Conservation (phyloP, 2,113 vertebrate species). For the Phycodurus eques region DNA sequence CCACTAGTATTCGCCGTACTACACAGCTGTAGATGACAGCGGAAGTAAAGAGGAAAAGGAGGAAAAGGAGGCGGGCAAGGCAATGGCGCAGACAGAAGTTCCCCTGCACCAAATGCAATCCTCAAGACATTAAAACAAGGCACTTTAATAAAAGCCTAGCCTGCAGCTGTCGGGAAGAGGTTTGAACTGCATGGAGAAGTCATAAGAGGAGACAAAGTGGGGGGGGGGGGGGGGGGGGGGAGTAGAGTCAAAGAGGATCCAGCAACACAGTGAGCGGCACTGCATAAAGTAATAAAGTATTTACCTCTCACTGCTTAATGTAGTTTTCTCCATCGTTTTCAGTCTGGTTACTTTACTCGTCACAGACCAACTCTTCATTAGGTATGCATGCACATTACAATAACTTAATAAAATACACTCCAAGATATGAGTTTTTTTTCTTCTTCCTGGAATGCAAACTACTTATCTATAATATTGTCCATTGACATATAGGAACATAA, state of each 20-base stretch:
- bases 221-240: neutral
- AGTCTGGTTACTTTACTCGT: slow-evolving; percentile 8
- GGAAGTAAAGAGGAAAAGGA: neutral
- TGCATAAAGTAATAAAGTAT: slow-evolving; percentile 11
- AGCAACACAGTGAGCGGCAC: slow-evolving; percentile 15
- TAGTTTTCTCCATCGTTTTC: slow-evolving; percentile 21
- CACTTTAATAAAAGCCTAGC: slow-evolving; percentile 13
- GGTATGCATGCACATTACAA: neutral
- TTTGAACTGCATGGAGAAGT: slow-evolving; percentile 12
- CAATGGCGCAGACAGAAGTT: slow-evolving; percentile 17
- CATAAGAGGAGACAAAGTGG: slow-evolving; percentile 6
- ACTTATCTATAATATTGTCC: too few relatives aligned
- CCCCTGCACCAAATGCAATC: slow-evolving; percentile 14
- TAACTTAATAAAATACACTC: neutral
- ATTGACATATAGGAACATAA: too few relatives aligned
- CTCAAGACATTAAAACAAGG: slow-evolving; percentile 5
- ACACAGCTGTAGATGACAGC: too few relatives aligned
- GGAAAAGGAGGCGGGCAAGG: neutral
- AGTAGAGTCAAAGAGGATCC: slow-evolving; percentile 2
- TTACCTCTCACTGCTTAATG: slow-evolving; percentile 23
- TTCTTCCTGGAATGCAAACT: too few relatives aligned
- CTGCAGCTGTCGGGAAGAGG: neutral
- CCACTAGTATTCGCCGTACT: too few relatives aligned
- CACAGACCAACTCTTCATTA: neutral
- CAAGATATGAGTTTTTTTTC: neutral